Conservation (phyloP, 2,113 vertebrate species). For the Nymphicus hollandicus region DNA sequence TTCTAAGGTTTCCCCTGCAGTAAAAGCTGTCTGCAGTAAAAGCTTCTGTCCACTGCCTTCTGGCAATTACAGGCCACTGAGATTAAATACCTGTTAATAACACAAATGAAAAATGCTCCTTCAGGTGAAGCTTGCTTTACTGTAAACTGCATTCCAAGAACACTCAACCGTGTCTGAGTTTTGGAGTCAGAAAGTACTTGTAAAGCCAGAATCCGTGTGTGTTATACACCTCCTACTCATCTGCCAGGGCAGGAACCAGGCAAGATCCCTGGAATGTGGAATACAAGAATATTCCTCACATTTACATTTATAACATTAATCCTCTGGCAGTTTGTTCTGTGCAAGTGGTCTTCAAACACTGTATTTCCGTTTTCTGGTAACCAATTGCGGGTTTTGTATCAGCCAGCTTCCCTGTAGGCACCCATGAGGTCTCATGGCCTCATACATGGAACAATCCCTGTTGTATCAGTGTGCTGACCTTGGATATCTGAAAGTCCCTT, state of each 20-base stretch:
- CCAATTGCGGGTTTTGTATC: background rate
- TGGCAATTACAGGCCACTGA: background rate
- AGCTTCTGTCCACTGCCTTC: background rate
- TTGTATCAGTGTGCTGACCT: background rate
- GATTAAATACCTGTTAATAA: background rate
- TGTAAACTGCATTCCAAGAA: background rate
- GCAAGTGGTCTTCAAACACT: background rate
- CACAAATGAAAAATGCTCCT: background rate
- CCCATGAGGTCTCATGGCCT: background rate
- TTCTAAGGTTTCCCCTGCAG: background rate
- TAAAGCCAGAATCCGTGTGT: background rate
- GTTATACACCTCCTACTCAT: background rate
- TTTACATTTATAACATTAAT: background rate
- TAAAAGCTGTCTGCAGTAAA: background rate
- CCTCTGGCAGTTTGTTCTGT: fast-evolving
- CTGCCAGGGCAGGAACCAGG: background rate
- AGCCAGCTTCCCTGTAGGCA: background rate
- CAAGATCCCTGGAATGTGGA: background rate
- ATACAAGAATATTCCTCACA: background rate
- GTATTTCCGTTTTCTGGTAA: background rate
- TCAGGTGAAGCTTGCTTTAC: background rate
- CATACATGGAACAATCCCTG: fast-evolving
- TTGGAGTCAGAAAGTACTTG: background rate
- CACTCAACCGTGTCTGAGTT: background rate
- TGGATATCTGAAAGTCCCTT: background rate